Conservation (phyloP, 1,140 invertebrate genomes). For the Andrena cerasifolii region DNA sequence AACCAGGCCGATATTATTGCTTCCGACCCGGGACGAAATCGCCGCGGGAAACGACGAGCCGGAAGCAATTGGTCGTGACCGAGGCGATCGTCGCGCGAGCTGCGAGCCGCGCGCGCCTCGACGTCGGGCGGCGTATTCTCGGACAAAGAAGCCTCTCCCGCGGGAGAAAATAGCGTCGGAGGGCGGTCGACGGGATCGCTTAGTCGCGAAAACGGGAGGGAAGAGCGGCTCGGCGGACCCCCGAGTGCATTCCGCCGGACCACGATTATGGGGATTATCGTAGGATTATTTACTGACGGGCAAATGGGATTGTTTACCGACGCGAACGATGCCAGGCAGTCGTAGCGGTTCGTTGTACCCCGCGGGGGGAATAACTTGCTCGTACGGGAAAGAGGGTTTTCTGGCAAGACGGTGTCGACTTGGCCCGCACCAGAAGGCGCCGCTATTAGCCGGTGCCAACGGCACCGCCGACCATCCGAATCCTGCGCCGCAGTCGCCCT, state of each 20-base stretch:
- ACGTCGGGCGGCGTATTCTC: background rate
- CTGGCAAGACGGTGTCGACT: conserved; percentile 22
- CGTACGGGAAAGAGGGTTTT: background rate
- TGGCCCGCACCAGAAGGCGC: conserved; percentile 15
- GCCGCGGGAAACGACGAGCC: background rate
- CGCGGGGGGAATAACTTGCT: conserved; percentile 16
- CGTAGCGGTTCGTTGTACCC: conserved; percentile 16
- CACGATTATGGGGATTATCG: too few species aligned
- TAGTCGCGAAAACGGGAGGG: background rate
- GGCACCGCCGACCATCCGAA: background rate
- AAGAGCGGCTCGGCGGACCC: background rate
- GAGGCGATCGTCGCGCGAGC: background rate
- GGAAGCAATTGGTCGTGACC: conserved; percentile 13
- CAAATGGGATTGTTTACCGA: conserved; percentile 30
- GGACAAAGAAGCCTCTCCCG: conserved; percentile 10
- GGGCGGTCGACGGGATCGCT: background rate
- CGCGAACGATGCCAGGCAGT: background rate
- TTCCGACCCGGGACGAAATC: background rate
- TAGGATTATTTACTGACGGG: conserved; percentile 8
- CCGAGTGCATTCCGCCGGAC: conserved; percentile 1
- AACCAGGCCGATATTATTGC: conserved; percentile 16
- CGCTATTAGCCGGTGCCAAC: conserved; percentile 9
- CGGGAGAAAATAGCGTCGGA: conserved; percentile 3
- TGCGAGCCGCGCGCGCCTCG: background rate
- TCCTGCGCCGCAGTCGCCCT: background rate